Base-by-base conservation (phyloP, 53 echinoderm and acorn worm genomes). In the Temnopleurus reevesii region DNA sequence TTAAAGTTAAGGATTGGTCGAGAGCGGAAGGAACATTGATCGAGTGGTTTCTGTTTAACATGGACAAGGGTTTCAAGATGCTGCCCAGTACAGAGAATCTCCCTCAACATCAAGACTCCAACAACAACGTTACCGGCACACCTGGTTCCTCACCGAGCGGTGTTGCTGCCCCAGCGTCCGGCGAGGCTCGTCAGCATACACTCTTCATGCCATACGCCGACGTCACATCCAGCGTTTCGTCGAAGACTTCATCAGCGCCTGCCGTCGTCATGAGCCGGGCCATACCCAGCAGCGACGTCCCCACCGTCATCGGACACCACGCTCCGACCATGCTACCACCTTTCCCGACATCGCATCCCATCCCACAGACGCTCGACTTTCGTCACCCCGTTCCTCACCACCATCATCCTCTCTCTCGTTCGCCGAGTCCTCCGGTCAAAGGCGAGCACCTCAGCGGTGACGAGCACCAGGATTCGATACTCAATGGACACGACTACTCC, bases 201-300 rank as follows among this genome's bases (percentile, higher is more conserved):
- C 88, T 87, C 88, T 87, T 87, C 76, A 87, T 87, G 88, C 88
- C 88, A 17, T 87, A 87, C 66, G 88, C 88, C 19, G 88, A 71
- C 64, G 88, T 87, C 8, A 63, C 88, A 12, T 46, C 65, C 71
- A 87, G 51, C 71, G 23, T 25, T 45, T 49, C 43, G 4, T 30
- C 88, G 2, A 66, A 65, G 51, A 59, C 61, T 36, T 87, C 88
- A 17, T 87, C 88, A 43, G 88, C 88, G 28, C 31, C 88, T 23
- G 88, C 88, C 71, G 88, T 87, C 51, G 43, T 87, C 33, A 87
- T 87, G 88, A 87, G 88, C 36, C 88, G 88, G 38, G 66, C 88
- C 1, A 5, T 53, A 65, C 12, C 65, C 29, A 53, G 88, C 3
- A 71, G 64, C 33, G 34, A 38, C 61, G 53, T 31, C 35, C 53